A percentile compares a stretch with the other conserved stretches of the same genome.
These are phyloP conservation scores for Meloidogyne exigua DNA, from an alignment of 1,140 invertebrate species.

Conservation along the genomic window DNA sequence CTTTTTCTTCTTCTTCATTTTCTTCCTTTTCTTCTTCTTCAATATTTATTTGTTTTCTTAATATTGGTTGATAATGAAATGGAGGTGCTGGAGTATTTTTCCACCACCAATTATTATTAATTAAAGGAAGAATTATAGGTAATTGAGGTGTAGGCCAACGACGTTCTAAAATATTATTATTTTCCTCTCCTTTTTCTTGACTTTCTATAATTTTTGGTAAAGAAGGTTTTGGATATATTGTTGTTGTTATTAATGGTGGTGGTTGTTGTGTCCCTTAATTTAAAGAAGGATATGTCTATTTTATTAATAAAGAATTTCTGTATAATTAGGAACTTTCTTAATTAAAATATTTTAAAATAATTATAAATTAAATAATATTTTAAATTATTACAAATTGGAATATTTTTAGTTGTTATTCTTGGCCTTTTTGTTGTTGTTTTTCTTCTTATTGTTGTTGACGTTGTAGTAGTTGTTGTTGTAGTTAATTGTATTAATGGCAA, in stretches of 20 bases:
- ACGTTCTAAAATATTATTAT: background rate
- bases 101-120: conserved; percentile 30
- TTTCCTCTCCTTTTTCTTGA: background rate
- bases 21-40: background rate
- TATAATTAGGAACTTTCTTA: too few species aligned
- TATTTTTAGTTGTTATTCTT: background rate
- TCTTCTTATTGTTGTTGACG: background rate
- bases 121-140: conserved; percentile 23
- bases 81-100: conserved; percentile 27
- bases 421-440: background rate
- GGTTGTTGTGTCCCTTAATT: background rate
- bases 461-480: background rate
- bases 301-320: too few species aligned
- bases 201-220: background rate
- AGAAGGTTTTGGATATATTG: background rate
- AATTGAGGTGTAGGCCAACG: conserved; percentile 13
- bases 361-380: background rate
- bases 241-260: background rate
- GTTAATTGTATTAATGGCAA: conserved; percentile 10
- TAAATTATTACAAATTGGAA: background rate
- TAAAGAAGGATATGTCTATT: too few species aligned
- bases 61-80: background rate
- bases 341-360: too few species aligned
- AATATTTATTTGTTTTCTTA: background rate
- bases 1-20: background rate